These are phyloP conservation scores for Xenopus laevis DNA, from an alignment of 2,113 vertebrate genomes.

Conservation along the genomic window DNA sequence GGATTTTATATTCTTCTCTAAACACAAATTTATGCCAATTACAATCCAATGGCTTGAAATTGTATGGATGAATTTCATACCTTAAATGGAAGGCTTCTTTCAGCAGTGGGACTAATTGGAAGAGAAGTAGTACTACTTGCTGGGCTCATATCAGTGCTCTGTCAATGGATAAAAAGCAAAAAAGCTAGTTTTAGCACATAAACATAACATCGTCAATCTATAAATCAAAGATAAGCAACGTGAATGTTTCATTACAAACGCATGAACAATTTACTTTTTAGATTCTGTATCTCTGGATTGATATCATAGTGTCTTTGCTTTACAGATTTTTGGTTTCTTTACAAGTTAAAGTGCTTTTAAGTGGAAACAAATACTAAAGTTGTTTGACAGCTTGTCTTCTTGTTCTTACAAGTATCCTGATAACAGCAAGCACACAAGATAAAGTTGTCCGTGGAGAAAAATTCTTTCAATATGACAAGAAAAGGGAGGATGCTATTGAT, in stretches of 20 bases:
- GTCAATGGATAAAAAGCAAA: conserved; percentile 46
- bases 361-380: conserved; percentile 18
- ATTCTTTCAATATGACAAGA: conserved; percentile 21
- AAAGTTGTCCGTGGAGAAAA: conserved; percentile 18
- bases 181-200: conserved; percentile 12
- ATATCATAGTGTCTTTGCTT: conserved; percentile 10
- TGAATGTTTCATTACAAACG: not conserved
- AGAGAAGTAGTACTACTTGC: conserved; percentile 87
- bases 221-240: not conserved
- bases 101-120: conserved; percentile 88
- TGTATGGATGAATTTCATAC: conserved; percentile 61
- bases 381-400: conserved; percentile 31
- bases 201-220: conserved; percentile 41
- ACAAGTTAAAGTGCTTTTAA: conserved; percentile 2
- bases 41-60: not conserved
- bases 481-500: not conserved
- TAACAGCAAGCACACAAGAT: conserved; percentile 30
- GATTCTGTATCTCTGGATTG: not conserved
- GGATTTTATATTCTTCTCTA: too few relatives aligned
- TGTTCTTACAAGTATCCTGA: conserved; percentile 12
- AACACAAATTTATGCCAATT: not conserved
- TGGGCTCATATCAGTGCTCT: conserved; percentile 90
- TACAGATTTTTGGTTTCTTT: conserved; percentile 13
- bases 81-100: conserved; percentile 85
- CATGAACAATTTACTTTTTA: not conserved